phyloP scores from a whole-genome alignment of 2,797 vertebrate genomes.

The Masticophis lateralis region DNA sequence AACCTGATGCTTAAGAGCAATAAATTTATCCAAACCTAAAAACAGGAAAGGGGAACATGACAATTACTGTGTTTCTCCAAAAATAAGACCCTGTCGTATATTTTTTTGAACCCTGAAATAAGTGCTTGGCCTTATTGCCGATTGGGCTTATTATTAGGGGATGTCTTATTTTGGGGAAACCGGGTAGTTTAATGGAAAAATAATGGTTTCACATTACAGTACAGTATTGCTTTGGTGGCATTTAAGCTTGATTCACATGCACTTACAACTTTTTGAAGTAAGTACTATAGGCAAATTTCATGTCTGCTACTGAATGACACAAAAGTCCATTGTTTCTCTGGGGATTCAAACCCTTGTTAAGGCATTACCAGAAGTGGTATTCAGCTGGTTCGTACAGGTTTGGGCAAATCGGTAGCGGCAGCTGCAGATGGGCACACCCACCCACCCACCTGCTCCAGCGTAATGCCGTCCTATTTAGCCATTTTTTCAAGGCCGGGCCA shows the following conservation, averaged over 20 bases:
- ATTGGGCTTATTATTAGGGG: too few relatives aligned
- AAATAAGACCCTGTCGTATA: too few relatives aligned
- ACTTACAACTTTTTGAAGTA: neutral
- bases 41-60: neutral
- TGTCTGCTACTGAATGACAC: neutral
- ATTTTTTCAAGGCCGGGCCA: too few relatives aligned
- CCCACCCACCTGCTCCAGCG: fast-evolving
- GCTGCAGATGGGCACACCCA: too few relatives aligned
- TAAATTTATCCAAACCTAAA: neutral
- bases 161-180: too few relatives aligned
- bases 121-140: too few relatives aligned
- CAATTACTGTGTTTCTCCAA: neutral
- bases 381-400: too few relatives aligned
- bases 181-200: neutral
- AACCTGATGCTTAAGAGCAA: neutral
- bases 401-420: too few relatives aligned
- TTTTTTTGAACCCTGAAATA: too few relatives aligned
- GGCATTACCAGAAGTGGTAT: neutral
- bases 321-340: neutral
- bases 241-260: neutral
- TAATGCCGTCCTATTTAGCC: too few relatives aligned
- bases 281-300: neutral
- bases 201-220: neutral
- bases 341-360: neutral
- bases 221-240: neutral